phyloP scores from a whole-genome alignment of 2,888 invertebrate genomes.

The Venusia cambrica region DNA sequence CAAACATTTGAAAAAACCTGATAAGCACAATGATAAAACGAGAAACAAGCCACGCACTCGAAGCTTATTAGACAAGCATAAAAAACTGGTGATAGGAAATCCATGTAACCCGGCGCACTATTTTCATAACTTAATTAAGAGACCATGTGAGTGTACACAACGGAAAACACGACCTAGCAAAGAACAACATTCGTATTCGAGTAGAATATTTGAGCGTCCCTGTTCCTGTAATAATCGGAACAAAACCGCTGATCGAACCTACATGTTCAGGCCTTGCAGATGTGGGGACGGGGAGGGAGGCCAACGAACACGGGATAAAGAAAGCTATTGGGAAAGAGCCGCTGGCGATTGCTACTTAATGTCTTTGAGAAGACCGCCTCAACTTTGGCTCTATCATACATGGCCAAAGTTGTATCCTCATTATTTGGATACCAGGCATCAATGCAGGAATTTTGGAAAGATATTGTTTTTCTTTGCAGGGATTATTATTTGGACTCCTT shows the following conservation, averaged over 20 bases:
- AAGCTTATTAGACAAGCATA: constrained; percentile 9
- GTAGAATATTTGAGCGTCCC: constrained; percentile 18
- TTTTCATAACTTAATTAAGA: constrained; percentile 15
- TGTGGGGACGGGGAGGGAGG: constrained; percentile 3
- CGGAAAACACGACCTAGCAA: constrained; percentile 7
- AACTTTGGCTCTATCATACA: constrained; percentile 36
- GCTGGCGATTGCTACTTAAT: constrained; percentile 44
- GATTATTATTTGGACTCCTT: constrained; percentile 46
- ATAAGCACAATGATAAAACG: constrained; percentile 7
- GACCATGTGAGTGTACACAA: constrained; percentile 10
- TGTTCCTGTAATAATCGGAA: constrained; percentile 10
- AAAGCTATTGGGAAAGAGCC: constrained; percentile 26
- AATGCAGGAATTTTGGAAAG: constrained; percentile 33
- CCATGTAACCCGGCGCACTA: constrained; percentile 6
- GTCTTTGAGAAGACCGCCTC: constrained; percentile 40
- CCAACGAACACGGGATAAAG: too few relatives aligned
- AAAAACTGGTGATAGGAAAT: constrained; percentile 11
- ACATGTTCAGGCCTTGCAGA: constrained; percentile 6
- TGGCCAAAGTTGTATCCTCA: constrained; percentile 40
- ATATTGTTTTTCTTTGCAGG: constrained; percentile 34
- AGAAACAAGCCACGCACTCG: constrained; percentile 1
- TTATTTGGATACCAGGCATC: constrained; percentile 27
- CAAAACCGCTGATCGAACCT: background rate
- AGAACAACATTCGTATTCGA: constrained; percentile 16
- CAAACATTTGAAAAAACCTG: constrained; percentile 27